A percentile compares a stretch with the other conserved stretches of the same genome.
Evolutionary conservation across 1,140 invertebrate species (phyloP).

Genomic region (Scaptomyza montana): DNA sequence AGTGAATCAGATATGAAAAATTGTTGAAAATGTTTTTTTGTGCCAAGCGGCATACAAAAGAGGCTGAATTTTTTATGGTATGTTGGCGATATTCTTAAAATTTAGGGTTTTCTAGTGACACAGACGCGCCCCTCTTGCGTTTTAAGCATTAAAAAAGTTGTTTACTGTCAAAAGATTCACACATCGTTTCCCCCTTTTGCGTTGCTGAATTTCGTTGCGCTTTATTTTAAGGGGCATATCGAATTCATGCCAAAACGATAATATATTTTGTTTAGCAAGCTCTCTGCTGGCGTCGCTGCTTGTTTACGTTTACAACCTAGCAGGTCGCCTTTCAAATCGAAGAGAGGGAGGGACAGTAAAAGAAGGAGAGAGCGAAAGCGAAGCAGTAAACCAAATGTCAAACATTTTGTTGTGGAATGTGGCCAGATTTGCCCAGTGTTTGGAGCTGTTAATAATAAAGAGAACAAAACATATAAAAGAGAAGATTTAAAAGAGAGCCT

Average conservation of each 20-base stretch:
- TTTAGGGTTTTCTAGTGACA: not conserved
- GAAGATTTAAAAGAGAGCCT: constrained; percentile 16
- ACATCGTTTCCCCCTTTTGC: not conserved
- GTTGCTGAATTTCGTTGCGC: constrained; percentile 4
- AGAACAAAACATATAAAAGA: not conserved
- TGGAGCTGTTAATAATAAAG: constrained; percentile 6
- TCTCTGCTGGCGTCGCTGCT: constrained; percentile 30
- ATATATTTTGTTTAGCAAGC: constrained; percentile 32
- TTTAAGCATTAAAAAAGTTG: no score
- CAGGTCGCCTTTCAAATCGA: constrained; percentile 20
- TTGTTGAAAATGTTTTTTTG: no score
- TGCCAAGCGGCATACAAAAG: no score
- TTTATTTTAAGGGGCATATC: constrained; percentile 62
- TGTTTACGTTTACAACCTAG: constrained; percentile 48
- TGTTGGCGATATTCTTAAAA: no score
- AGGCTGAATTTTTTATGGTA: no score
- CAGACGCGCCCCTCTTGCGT: constrained; percentile 35
- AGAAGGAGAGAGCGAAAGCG: not conserved
- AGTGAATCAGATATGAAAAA: no score
- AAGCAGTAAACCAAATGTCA: constrained; percentile 40
- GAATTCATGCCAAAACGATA: constrained; percentile 65
- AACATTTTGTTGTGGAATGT: constrained; percentile 39
- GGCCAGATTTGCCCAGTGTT: constrained; percentile 20
- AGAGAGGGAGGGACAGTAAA: not conserved
- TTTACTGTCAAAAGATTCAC: not conserved